phyloP scores from a whole-genome alignment of 2,888 invertebrate genomes.

The Himalopsyche tibetana region DNA sequence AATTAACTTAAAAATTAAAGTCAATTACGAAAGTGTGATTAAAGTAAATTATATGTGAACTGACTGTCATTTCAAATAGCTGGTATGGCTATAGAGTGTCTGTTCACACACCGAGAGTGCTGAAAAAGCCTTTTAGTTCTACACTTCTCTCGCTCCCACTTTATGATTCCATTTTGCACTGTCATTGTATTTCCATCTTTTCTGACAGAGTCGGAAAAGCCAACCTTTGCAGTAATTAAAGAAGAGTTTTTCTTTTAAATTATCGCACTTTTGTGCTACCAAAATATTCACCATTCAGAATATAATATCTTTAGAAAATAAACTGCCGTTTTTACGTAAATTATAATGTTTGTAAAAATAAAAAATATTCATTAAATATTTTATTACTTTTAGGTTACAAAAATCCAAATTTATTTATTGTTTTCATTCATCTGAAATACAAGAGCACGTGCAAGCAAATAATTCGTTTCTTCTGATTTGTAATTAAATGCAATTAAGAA shows the following conservation, averaged over 20 bases:
- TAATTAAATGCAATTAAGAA: no score
- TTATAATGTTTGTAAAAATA: no score
- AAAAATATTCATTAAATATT: no score
- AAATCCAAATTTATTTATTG: no score
- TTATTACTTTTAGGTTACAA: no score
- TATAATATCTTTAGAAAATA: no score
- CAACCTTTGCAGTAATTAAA: constrained; percentile 50
- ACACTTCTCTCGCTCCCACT: constrained; percentile 56
- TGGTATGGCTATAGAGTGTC: constrained; percentile 32
- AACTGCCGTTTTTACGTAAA: no score
- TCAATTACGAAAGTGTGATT: constrained; percentile 46
- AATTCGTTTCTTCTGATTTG: no score
- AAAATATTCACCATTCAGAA: no score
- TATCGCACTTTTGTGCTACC: no score
- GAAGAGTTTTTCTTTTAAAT: background rate
- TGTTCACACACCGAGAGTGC: constrained; percentile 43
- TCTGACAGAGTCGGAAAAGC: constrained; percentile 45
- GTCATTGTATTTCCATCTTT: constrained; percentile 64
- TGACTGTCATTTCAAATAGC: constrained; percentile 13
- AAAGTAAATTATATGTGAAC: constrained; percentile 35
- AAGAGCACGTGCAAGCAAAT: no score
- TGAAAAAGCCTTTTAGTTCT: constrained; percentile 56
- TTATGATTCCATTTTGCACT: constrained; percentile 62
- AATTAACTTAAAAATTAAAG: constrained; percentile 38
- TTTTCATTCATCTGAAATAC: no score